Evolutionary conservation across 2,113 vertebrate species (phyloP).

Genomic region (Ornithorhynchus anatinus): DNA sequence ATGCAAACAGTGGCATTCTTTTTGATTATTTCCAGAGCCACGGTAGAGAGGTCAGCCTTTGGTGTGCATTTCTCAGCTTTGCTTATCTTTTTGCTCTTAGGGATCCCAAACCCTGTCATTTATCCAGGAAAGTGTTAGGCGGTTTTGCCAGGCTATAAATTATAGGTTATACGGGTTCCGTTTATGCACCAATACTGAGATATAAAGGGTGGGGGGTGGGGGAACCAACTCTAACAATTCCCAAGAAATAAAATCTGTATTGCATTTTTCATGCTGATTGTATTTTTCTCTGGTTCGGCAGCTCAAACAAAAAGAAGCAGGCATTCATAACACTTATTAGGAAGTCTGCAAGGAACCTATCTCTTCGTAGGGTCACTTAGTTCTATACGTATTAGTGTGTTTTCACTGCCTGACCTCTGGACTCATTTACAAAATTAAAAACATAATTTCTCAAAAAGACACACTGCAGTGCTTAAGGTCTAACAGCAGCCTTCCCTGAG

Average conservation of each 20-base stretch:
- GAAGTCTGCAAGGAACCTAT: constrained; percentile 46
- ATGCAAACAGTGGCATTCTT: constrained; percentile 3
- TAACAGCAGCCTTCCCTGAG: constrained; percentile 32
- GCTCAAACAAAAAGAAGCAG: constrained; percentile 20
- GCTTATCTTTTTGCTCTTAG: constrained; percentile 6
- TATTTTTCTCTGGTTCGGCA: constrained; percentile 6
- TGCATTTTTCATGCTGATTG: constrained; percentile 13
- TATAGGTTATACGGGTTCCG: neutral
- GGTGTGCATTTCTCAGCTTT: constrained; percentile 23
- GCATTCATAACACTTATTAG: constrained; percentile 30
- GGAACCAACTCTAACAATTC: constrained; percentile 4
- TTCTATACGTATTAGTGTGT: constrained; percentile 21
- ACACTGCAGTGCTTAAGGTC: neutral
- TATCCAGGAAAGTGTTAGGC: neutral
- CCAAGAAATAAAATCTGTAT: neutral
- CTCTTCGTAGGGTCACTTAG: constrained; percentile 9
- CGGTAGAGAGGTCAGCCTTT: constrained; percentile 3
- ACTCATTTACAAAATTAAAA: constrained; percentile 11
- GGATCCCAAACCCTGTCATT: neutral
- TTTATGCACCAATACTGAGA: neutral
- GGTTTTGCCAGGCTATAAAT: neutral
- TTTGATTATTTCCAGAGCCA: constrained; percentile 33
- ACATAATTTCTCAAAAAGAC: neutral
- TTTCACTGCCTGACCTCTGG: neutral
- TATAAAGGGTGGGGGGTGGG: no score